Evolutionary conservation across 1,140 invertebrate genomes (phyloP), one percentile per base, ranked within the genome.

Genomic region (Sogatella furcifera): DNA sequence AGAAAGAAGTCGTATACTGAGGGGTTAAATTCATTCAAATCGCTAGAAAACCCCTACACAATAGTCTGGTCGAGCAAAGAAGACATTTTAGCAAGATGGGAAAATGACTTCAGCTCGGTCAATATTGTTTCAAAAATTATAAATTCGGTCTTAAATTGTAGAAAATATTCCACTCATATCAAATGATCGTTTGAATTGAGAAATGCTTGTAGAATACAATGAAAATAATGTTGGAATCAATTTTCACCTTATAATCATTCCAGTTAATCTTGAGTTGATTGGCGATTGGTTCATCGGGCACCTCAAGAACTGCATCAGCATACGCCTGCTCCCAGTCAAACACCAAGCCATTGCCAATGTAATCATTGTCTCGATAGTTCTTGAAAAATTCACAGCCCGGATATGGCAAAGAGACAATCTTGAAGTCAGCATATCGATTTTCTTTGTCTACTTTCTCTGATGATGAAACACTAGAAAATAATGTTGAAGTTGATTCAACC

Each of bases 361-460:
- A 91, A 64, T 82, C 79, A 68, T 84, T 83, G 63, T 88, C 84
- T 63, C 83, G 79, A 73, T 85, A 90, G 62, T 85, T 80, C 57
- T 76, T 79, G 71, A 90, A 90, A 73, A 89, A 89, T 75, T 90
- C 88, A 79, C 86, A 89, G 61, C 88, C 87, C 58, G 90, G 90
- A 77, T 91, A 92, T 61, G 90, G 90, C 64, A 91, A 74, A 64
- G 83, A 84, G 60, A 90, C 74, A 56, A 92, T 79, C 57, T 79
- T 83, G 68, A 92, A 92, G 61, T 88, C 82, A 41, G 77, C 76
- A 70, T 92, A 92, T 62, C 88, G 77, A 68, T 86, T 84, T 69
- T 86, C 84, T 68, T 87, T 88, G 70, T 92, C 89, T 24, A 90
- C 86, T 71, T 92, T 92, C 71, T 92, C 90, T 53, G 89, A 92